phyloP scores from a whole-genome alignment of 2,797 vertebrate genomes.

The Sebastes itinus region DNA sequence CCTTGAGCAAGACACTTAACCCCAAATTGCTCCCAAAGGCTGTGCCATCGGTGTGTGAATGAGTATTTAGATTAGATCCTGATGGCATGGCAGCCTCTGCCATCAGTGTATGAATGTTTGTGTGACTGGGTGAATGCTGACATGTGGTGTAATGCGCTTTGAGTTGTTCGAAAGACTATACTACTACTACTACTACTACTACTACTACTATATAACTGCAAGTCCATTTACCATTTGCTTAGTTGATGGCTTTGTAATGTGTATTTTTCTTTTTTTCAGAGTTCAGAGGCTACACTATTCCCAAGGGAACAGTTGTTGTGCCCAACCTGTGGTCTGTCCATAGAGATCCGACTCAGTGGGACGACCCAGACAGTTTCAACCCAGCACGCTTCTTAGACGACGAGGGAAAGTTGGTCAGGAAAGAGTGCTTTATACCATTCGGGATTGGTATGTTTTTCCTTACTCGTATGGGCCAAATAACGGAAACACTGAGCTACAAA shows the following conservation, averaged over 20 bases:
- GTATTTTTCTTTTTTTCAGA: constrained; percentile 69
- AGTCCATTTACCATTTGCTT: neutral
- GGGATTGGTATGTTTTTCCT: constrained; percentile 87
- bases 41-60: no score
- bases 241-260: neutral
- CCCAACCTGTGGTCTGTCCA: constrained; percentile 95
- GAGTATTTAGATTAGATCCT: no score
- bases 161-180: no score
- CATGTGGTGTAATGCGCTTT: no score
- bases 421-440: constrained; percentile 94
- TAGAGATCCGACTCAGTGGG: constrained; percentile 92
- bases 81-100: no score
- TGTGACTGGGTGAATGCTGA: no score
- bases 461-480: neutral
- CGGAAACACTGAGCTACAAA: neutral
- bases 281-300: constrained; percentile 92
- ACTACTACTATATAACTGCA: no score
- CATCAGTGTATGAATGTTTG: no score
- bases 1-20: no score
- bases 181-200: no score
- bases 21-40: no score
- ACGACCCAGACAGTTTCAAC: constrained; percentile 89
- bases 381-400: constrained; percentile 91
- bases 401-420: constrained; percentile 88
- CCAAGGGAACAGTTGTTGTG: constrained; percentile 90